phyloP scores from a whole-genome alignment of 2,113 vertebrate genomes.

The Capra hircus region DNA sequence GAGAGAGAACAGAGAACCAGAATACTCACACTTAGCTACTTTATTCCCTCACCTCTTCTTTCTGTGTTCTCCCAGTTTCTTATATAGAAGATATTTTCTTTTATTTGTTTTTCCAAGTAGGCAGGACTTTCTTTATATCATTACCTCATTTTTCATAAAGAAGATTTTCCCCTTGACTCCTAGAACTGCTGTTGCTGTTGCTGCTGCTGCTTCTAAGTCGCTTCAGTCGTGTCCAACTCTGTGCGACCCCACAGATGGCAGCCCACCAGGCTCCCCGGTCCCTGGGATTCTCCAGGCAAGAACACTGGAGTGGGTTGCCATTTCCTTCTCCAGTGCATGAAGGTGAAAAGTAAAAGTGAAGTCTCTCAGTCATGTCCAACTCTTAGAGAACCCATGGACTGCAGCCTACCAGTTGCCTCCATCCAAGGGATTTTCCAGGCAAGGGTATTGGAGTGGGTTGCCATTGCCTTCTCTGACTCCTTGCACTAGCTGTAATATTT shows the following conservation, averaged over 20 bases:
- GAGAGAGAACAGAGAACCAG: background rate
- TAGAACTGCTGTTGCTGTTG: background rate
- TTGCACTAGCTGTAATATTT: background rate
- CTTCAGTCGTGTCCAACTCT: fast-evolving
- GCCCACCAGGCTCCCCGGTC: fast-evolving
- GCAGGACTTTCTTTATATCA: background rate
- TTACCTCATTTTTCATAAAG: background rate
- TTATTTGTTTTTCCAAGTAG: background rate
- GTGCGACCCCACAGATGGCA: fast-evolving
- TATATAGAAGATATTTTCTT: background rate
- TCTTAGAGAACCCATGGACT: fast-evolving
- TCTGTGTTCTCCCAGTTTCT: background rate
- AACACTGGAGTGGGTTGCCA: background rate
- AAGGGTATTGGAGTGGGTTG: background rate
- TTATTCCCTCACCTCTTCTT: background rate
- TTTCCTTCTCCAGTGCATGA: background rate
- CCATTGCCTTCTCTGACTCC: background rate
- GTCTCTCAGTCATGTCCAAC: fast-evolving
- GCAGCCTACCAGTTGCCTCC: background rate
- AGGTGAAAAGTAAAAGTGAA: background rate
- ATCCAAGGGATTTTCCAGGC: background rate
- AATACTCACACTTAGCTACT: background rate
- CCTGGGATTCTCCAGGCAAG: background rate
- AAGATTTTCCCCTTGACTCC: background rate
- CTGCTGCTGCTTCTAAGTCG: background rate